Base-by-base conservation (phyloP, 1,140 invertebrate species). In the Bombus consobrinus region DNA sequence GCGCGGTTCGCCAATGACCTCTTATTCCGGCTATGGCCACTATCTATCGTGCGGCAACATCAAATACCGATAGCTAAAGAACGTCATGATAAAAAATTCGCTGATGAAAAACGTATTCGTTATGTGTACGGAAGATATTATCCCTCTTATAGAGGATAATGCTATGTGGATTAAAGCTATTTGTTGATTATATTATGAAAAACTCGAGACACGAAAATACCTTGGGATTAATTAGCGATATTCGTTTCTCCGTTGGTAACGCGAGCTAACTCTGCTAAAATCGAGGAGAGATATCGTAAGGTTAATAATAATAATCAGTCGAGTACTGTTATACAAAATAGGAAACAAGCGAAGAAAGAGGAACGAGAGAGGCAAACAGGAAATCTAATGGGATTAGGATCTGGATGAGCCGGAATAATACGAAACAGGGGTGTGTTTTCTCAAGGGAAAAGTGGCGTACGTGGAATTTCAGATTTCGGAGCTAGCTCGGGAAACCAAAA, bases 341-440 rank as follows among this genome's bases (percentile, higher is more conserved):
- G 13, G 12, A 18, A n/a, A n/a, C 53, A 71, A 39, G 78, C 8
- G 68, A 62, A 62, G 43, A 9, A 39, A 79, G 39, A 37, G n/a
- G 13, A 37, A 15, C 62, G 41, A 84, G 53, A 25, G 15, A 78
- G n/a, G 25, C 39, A 32, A 43, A 25, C 68, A 32, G 41, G 47
- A 43, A 64, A 68, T 77, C 81, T 92, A 93, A 93, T 91, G 87
- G 88, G 92, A 92, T 91, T 87, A 92, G 91, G 88, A 92, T 93
- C 91, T 92, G 88, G 87, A 90, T 84, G 86, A 88, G 80, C 83
- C 77, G 81, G 87, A 83, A 88, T 92, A 91, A 93, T 89, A 76
- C 75, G 89, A 86, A 76, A 89, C 83, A 64, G 83, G 53, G 15
- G 18, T 78, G 73, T 90, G 92, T 91, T 81, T 89, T 87, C 87